Conservation (phyloP, 2,888 invertebrate genomes). For the Oligia fasciuncula region DNA sequence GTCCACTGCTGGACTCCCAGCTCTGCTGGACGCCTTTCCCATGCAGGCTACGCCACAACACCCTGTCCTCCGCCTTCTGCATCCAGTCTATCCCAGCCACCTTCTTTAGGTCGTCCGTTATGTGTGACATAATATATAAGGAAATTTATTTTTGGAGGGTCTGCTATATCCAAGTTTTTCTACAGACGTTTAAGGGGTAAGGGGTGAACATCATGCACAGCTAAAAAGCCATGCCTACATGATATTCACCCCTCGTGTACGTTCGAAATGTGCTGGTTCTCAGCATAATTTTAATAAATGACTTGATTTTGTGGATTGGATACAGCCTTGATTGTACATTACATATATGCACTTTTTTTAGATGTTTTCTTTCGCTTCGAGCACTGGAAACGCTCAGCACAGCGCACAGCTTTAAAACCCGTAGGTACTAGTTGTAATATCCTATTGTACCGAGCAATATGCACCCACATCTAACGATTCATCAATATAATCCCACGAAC, state of each 20-base stretch:
- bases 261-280: no score
- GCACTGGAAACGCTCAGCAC: background rate
- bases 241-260: background rate
- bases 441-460: background rate
- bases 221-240: background rate
- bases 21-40: background rate
- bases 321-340: background rate
- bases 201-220: background rate
- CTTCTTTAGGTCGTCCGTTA: background rate
- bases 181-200: background rate
- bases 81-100: background rate
- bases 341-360: background rate
- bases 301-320: background rate
- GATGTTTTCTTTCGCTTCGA: background rate
- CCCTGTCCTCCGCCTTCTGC: background rate
- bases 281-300: no score
- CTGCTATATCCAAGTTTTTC: background rate
- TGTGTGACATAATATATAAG: background rate
- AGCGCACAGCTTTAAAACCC: no score
- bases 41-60: background rate
- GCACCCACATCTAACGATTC: slow-evolving; percentile 1
- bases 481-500: slow-evolving; percentile 55
- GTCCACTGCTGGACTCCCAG: background rate
- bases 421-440: background rate
- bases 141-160: background rate